Evolutionary conservation across 2,888 invertebrate genomes (phyloP), one percentile per base, ranked within the genome.

Genomic region (Lycocerus yunnanus): DNA sequence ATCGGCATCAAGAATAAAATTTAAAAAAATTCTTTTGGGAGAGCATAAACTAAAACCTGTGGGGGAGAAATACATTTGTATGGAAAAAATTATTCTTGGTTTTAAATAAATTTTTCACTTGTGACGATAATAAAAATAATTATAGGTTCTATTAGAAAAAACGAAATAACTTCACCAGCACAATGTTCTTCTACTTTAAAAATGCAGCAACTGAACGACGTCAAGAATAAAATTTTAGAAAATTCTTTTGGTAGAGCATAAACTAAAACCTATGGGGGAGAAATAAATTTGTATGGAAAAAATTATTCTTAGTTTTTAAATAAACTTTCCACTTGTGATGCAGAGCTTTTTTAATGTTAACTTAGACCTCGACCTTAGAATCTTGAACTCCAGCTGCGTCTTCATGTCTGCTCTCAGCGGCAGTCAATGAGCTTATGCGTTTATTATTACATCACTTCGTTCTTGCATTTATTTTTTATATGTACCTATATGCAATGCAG

Each of bases 311-410:
- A n/a, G n/a, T 43, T 43, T 43, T 43, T 43, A 16, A 60, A 60
- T 16, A 60, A 61, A 15, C 61, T 20, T 63, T 63, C 61, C 61
- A 63, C 18, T 63, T 63, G 20, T 18, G 16, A 20, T 16, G 61
- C 61, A 63, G 66, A 21, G 24, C 21, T 66, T 24, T 24, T 21
- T 27, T 68, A 14, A 58, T 66, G 59, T 15, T 43, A 43, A 43
- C 43, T 21, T 58, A 76, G 76, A 71, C 76, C 71, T 76, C 76
- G 76, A 76, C 71, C 76, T 76, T 67, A 68, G 70, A 71, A 73
- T 72, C 71, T 73, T 76, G 76, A 76, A 68, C 76, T 73, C 76
- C 73, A 73, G 73, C 71, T 73, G 76, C 66, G 76, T 71, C 73
- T 73, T 75, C 58, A 73, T 60, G 75, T 75, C 75, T 75, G 70